Conservation (phyloP, 2,888 invertebrate genomes). For the Pterobdella sp. region DNA sequence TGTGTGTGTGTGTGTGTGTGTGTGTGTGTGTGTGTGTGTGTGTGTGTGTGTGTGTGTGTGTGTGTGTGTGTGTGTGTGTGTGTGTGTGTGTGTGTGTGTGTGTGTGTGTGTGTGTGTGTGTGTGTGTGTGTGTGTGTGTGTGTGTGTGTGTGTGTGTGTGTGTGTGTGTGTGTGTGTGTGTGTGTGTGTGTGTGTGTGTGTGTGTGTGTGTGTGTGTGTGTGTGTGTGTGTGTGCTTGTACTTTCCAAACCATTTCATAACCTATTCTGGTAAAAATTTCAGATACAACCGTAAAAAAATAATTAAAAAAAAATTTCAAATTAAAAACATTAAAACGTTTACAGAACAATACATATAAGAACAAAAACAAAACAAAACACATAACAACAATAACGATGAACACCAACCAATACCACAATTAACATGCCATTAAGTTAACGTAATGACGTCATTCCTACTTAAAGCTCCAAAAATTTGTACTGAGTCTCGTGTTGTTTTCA, state of each 20-base stretch:
- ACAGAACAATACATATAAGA: no score
- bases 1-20: slow-evolving; percentile 21
- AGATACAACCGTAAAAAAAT: no score
- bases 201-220: slow-evolving; percentile 21
- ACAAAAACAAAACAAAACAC: no score
- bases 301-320: no score
- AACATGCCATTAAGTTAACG: no score
- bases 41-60: slow-evolving; percentile 27
- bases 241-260: slow-evolving; percentile 1
- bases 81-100: slow-evolving; percentile 23
- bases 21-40: slow-evolving; percentile 24
- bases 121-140: slow-evolving; percentile 26
- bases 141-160: slow-evolving; percentile 29
- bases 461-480: no score
- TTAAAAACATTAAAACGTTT: no score
- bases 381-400: no score
- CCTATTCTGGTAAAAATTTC: no score
- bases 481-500: no score
- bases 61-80: slow-evolving; percentile 25
- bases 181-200: slow-evolving; percentile 23
- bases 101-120: slow-evolving; percentile 20
- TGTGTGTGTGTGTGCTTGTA: slow-evolving; percentile 5
- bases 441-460: no score
- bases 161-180: slow-evolving; percentile 29
- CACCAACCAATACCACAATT: no score